Base-by-base conservation (phyloP, 2,797 vertebrate species). In the Hephaestus fuliginosus region DNA sequence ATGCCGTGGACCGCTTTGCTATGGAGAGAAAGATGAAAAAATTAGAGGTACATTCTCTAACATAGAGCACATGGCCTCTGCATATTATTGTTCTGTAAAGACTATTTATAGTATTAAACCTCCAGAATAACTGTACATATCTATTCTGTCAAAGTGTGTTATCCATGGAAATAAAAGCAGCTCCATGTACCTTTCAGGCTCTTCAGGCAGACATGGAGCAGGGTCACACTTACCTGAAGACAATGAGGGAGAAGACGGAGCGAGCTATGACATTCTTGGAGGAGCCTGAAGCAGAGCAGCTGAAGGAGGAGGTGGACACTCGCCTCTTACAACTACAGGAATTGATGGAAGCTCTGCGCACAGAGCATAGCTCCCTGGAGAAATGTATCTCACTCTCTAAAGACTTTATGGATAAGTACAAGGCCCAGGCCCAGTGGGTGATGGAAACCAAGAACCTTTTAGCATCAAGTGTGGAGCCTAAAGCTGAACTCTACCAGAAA, bases 401-500 rank as follows among this genome's bases (percentile, higher is more conserved):
- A 88, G 98, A 99, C 89, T 99, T 98, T 78, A 95, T 96, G 41
- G 98, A 99, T 85, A 98, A 97, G 79, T 97, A 96, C 79, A 99
- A 96, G 83, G 83, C 88, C 20, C 97, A 98, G 68, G 92, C 94
- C 39, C 97, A 97, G 82, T 99, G 98, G 98, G 82, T 97, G 30
- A 82, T 51, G 3, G 98, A 99, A 66, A 96, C 97, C 83, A 96
- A 96, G 82, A 93, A 91, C 36, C 86, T 97, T 74, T 91, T 99
- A 33, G 91, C 89, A 2, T 83, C 90, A 39, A 94, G 95, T 2
- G 94, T 96, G 0, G 97, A 99, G 76, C 96, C 97, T 63, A 99
- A 99, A 95, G 96, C 96, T 51, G 98, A 99, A 80, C 96, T 99
- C 4, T 99, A 98, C 89, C 98, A 99, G 92, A 99, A 99, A 86